Evolutionary conservation across 1,140 invertebrate species (phyloP), one percentile per base, ranked within the genome.

Genomic region (Daktulosphaira vitifoliae): DNA sequence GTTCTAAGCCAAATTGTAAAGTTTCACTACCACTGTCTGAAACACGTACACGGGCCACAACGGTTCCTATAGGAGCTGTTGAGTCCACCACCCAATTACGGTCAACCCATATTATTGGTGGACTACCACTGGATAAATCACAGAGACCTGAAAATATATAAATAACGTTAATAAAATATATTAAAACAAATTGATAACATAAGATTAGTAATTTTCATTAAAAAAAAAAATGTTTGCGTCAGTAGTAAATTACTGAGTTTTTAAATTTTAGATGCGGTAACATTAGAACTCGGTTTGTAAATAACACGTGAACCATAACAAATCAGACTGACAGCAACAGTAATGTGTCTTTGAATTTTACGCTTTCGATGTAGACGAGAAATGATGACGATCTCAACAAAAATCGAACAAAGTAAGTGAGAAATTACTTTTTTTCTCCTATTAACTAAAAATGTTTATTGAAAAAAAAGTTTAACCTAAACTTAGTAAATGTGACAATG

Each of bases 41-140:
- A 1, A 81, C 82, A 11, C 74, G 73, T 2, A 83, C 81, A 33
- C 80, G 76, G 1, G 79, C 79, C 11, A 88, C 81, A 11, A 83
- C 74, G 15, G 78, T 78, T 38, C 84, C 84, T 5, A 87, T 78
- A 15, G 79, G 74, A 68, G 86, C 84, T 0, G 77, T 77, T 69
- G 86, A 84, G 7, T 76, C 74, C 44, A 89, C 79, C 5, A 79
- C 73, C 85, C 86, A 87, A 69, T 84, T 81, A 52, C 85, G 74
- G 15, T 84, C 79, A 20, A 86, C 70, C 66, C 72, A 76, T 70
- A 83, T 68, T 51, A 77, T 72, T 3, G 79, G 79, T 0, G 80
- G 80, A 3, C 76, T 53, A 9, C 65, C 53, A 11, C 33, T 39
- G 8, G 37, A n/a, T 13, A 68, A 22, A 48, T 62, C 20, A 26